A percentile compares a stretch with the other conserved stretches of the same genome.
These are phyloP conservation scores for Gobionotothen gibberifrons DNA, from an alignment of 2,797 vertebrate species.

Conservation along the genomic window DNA sequence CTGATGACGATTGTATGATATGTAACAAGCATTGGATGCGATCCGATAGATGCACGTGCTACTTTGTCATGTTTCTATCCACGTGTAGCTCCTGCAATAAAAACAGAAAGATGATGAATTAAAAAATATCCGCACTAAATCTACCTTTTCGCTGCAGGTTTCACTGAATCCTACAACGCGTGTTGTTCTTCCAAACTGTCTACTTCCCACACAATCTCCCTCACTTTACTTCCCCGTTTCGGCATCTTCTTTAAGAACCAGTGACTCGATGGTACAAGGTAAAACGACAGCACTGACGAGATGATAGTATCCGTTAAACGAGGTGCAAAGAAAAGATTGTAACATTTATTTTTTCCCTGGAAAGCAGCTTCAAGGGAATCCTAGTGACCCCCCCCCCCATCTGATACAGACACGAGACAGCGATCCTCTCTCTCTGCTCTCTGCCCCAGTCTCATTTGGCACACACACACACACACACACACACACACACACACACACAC, in stretches of 20 bases:
- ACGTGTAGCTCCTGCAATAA: neutral
- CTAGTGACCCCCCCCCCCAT: conserved; percentile 64
- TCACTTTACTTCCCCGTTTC: conserved; percentile 68
- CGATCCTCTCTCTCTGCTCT: conserved; percentile 49
- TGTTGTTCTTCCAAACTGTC: conserved; percentile 46
- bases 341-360: conserved; percentile 38
- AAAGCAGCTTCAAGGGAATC: conserved; percentile 72
- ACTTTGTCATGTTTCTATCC: conserved; percentile 4
- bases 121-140: neutral
- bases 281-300: conserved; percentile 18
- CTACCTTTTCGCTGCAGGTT: conserved; percentile 10
- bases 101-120: neutral
- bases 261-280: conserved; percentile 7
- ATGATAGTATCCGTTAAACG: conserved; percentile 36
- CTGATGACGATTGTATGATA: neutral
- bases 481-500: no score
- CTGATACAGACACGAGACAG: conserved; percentile 61
- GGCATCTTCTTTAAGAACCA: conserved; percentile 52
- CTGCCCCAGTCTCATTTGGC: conserved; percentile 55
- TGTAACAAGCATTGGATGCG: conserved; percentile 5
- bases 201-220: conserved; percentile 26
- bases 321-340: conserved; percentile 34
- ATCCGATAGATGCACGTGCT: neutral
- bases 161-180: conserved; percentile 33
- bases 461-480: conserved; percentile 5